These are phyloP conservation scores for Artemisiospiza belli DNA, from an alignment of 2,113 vertebrate genomes.

Conservation along the genomic window DNA sequence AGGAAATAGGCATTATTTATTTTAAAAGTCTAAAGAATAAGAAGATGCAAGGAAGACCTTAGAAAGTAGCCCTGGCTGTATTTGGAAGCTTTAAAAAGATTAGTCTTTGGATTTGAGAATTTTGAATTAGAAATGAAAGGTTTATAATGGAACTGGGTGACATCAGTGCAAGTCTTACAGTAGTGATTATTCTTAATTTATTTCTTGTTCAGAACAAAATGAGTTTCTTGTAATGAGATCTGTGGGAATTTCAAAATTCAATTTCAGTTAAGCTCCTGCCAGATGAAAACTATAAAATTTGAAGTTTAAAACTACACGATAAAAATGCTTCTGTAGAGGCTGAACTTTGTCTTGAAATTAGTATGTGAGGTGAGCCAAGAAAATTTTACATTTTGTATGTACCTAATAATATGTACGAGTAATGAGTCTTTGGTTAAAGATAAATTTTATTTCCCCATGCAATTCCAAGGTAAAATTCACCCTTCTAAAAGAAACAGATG, in stretches of 20 bases:
- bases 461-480: neutral
- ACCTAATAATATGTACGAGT: neutral
- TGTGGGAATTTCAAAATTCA: neutral
- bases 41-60: neutral
- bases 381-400: neutral
- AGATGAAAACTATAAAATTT: conserved; percentile 20
- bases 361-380: neutral
- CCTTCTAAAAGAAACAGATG: neutral
- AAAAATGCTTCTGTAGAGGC: neutral
- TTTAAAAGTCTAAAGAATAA: neutral
- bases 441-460: neutral
- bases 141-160: neutral
- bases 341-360: neutral
- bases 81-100: neutral
- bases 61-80: neutral
- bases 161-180: neutral
- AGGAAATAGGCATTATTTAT: neutral
- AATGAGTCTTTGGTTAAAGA: neutral
- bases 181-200: neutral
- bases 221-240: neutral
- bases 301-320: neutral
- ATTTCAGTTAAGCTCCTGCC: neutral
- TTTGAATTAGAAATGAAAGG: neutral
- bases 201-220: conserved; percentile 10
- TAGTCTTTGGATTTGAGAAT: neutral